Percentiles rank a stretch among this genome's conserved stretches.
Evolutionary conservation across 2,888 invertebrate genomes (phyloP).

Genomic region (Anticlea derivata): DNA sequence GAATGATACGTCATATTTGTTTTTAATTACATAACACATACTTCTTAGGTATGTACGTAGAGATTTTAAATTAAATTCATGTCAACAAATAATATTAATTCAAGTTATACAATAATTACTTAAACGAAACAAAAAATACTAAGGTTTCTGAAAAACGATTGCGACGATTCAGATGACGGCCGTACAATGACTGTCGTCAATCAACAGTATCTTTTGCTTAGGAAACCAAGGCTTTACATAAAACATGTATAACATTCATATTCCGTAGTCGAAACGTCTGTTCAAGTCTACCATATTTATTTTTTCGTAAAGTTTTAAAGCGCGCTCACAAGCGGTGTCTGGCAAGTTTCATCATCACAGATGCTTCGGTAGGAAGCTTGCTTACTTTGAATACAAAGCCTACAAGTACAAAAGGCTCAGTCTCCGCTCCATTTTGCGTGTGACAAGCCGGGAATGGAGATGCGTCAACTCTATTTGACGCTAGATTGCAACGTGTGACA

Average conservation of each 20-base stretch:
- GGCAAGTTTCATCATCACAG: conserved; percentile 82
- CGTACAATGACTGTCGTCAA: too few relatives aligned
- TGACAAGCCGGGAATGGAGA: conserved; percentile 75
- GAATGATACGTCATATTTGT: too few relatives aligned
- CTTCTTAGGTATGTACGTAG: too few relatives aligned
- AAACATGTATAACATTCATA: background rate
- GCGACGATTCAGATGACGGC: too few relatives aligned
- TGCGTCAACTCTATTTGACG: conserved; percentile 69
- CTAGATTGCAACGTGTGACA: conserved; percentile 46
- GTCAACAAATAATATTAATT: too few relatives aligned
- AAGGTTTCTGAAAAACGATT: too few relatives aligned
- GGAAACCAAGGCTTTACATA: too few relatives aligned
- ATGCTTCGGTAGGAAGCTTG: conserved; percentile 80
- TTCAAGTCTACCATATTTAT: conserved; percentile 55
- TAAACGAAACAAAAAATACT: too few relatives aligned
- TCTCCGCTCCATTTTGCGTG: conserved; percentile 78
- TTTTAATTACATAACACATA: too few relatives aligned
- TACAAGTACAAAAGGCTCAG: conserved; percentile 79
- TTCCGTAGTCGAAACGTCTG: background rate
- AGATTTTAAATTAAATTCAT: too few relatives aligned
- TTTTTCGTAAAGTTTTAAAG: conserved; percentile 82
- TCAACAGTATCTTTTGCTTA: too few relatives aligned
- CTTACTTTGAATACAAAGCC: conserved; percentile 82
- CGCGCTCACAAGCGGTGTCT: conserved; percentile 81
- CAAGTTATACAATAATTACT: too few relatives aligned